Conservation (phyloP, 2,888 invertebrate species). For the Scaptomyza flava region DNA sequence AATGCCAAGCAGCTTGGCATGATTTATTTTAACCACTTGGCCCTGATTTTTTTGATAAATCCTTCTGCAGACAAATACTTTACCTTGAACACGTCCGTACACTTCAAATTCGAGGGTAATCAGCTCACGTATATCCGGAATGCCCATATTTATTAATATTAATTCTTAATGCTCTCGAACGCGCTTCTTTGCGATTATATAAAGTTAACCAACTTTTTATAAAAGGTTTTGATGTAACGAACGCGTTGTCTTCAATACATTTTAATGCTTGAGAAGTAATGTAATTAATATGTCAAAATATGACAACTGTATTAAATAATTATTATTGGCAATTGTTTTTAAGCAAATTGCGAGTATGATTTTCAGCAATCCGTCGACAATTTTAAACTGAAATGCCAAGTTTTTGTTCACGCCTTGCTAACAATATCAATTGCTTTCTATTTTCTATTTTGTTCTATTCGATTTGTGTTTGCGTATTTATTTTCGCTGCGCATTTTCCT, state of each 20-base stretch:
- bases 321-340: conserved; percentile 1
- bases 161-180: neutral
- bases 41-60: neutral
- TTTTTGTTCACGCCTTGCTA: conserved; percentile 59
- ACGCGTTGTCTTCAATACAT: conserved; percentile 18
- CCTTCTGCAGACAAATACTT: conserved; percentile 6
- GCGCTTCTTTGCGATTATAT: conserved; percentile 39
- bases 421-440: conserved; percentile 75
- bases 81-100: conserved; percentile 95
- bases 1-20: conserved; percentile 42
- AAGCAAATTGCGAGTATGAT: conserved; percentile 47
- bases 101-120: conserved; percentile 96
- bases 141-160: conserved; percentile 84
- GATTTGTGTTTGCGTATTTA: conserved; percentile 71
- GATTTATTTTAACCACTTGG: conserved; percentile 59
- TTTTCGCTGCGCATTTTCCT: conserved; percentile 64
- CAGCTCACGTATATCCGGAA: conserved; percentile 87
- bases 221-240: neutral
- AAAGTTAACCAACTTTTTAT: conserved; percentile 23
- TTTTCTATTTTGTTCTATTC: conserved; percentile 77
- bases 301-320: conserved; percentile 11
- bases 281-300: conserved; percentile 2
- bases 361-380: conserved; percentile 72
- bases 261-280: neutral
- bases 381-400: conserved; percentile 73